Evolutionary conservation across 2,797 vertebrate genomes (phyloP).

Genomic region (Rhincodon typus): DNA sequence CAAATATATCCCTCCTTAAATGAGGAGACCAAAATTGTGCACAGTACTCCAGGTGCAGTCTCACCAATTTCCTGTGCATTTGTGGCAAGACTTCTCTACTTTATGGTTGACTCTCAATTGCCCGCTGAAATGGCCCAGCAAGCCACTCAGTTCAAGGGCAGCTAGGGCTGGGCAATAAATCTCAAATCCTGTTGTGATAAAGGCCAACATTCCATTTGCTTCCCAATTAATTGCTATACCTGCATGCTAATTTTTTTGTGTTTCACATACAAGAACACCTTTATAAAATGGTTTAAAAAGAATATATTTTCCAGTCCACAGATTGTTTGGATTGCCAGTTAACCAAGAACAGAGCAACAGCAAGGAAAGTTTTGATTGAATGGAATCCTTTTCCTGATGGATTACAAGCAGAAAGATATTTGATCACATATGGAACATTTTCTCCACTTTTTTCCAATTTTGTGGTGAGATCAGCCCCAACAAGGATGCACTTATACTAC

Average conservation of each 20-base stretch:
- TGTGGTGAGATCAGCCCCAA: background rate
- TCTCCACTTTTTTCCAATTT: conserved; percentile 6
- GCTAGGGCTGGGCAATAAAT: background rate
- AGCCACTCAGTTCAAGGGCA: no score
- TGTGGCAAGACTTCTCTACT: background rate
- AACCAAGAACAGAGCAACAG: conserved; percentile 45
- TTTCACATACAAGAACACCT: background rate
- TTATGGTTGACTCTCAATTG: background rate
- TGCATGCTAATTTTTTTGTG: background rate
- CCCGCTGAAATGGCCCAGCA: no score
- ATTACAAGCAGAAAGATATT: conserved; percentile 57
- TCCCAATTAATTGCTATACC: background rate
- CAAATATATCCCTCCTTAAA: background rate
- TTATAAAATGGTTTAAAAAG: background rate
- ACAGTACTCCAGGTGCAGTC: background rate
- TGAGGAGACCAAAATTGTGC: background rate
- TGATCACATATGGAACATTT: conserved; percentile 51
- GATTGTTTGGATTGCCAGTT: conserved; percentile 52
- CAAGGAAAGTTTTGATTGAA: conserved; percentile 50
- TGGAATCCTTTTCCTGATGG: conserved; percentile 60
- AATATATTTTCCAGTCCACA: conserved; percentile 53
- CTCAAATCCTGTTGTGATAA: background rate
- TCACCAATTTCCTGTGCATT: background rate
- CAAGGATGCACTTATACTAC: background rate
- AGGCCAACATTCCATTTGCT: background rate